phyloP scores from a whole-genome alignment of 2,888 invertebrate species.

The Epirrita christyi region DNA sequence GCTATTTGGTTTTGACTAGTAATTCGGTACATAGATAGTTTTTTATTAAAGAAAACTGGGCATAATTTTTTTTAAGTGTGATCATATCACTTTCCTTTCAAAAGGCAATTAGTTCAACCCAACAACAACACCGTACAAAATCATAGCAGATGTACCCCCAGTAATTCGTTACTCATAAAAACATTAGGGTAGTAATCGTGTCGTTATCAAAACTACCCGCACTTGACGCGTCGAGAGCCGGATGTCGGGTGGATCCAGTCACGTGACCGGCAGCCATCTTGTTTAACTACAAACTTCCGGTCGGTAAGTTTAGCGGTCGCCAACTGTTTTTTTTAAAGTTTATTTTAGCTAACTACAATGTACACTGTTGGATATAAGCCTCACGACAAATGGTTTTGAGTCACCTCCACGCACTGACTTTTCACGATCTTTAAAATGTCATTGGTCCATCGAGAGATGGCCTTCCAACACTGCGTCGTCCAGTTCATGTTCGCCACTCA shows the following conservation, averaged over 20 bases:
- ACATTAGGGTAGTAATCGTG: slow-evolving; percentile 65
- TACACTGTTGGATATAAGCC: no score
- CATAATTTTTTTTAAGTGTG: not conserved
- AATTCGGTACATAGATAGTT: no score
- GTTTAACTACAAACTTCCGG: slow-evolving; percentile 79
- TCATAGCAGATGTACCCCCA: slow-evolving; percentile 73
- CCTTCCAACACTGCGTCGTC: no score
- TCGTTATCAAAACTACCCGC: slow-evolving; percentile 77
- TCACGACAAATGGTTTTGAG: no score
- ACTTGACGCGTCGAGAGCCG: slow-evolving; percentile 79
- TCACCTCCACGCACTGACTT: no score
- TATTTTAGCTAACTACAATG: no score
- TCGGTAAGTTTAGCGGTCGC: slow-evolving; percentile 61
- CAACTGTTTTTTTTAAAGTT: slow-evolving; percentile 49
- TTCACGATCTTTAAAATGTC: no score
- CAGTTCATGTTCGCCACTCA: no score
- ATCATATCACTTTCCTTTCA: slow-evolving; percentile 4
- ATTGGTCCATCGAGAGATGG: no score
- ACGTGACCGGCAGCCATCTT: slow-evolving; percentile 81
- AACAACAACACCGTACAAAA: slow-evolving; percentile 43
- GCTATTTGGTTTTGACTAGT: no score
- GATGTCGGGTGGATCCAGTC: slow-evolving; percentile 81
- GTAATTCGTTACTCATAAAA: slow-evolving; percentile 58
- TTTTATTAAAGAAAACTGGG: no score
- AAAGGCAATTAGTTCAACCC: slow-evolving; percentile 14